Base-by-base conservation (phyloP, 2,888 invertebrate genomes). In the Stegophylla sp. region DNA sequence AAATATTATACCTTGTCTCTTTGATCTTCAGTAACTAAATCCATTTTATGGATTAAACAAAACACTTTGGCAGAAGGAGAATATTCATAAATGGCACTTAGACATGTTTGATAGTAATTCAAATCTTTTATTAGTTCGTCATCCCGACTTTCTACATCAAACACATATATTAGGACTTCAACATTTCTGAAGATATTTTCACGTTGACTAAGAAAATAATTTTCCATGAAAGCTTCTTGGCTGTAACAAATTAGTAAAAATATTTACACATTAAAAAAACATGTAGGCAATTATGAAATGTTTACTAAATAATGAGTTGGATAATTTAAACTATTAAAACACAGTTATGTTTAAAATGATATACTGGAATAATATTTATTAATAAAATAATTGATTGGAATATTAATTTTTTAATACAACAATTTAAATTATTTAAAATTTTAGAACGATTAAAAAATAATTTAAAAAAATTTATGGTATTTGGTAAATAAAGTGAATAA, bases 221-320 rank as follows among this genome's bases (percentile, higher is more conserved):
- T 98, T 86, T 99, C 98, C 98, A 99, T 98, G 87, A 99, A 99
- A 0, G 98, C 97, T 87, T 99, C 99, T 87, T 99, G 99, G 0
- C 75, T 74, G n/a, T 26, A 20, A 20, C 20, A 10, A 34, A 51
- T 20, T 20, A 51, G 23, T 28, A 4, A 12, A 63, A 34, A 63
- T 3, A n/a, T n/a, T 28, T 4, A 15, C 20, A 59, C 23, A 59
- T 13, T 1, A 59, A 1, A 59, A 59, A 23, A 23, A 13, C 13
- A 23, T n/a, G 1, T 59, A 23, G 3, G 3, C 23, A 59, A 59
- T 59, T 59, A 13, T 23, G 20, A 13, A 20, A 59, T 23, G 13
- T 56, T 4, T 23, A 5, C 7, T 9, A 59, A 17, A 7, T 59
- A 34, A n/a, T 28, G n/a, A 41, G 34, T 10, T 20, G 17, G 13